Base-by-base conservation (phyloP, 2,888 invertebrate genomes). In the Cosmorhoe ocellata region DNA sequence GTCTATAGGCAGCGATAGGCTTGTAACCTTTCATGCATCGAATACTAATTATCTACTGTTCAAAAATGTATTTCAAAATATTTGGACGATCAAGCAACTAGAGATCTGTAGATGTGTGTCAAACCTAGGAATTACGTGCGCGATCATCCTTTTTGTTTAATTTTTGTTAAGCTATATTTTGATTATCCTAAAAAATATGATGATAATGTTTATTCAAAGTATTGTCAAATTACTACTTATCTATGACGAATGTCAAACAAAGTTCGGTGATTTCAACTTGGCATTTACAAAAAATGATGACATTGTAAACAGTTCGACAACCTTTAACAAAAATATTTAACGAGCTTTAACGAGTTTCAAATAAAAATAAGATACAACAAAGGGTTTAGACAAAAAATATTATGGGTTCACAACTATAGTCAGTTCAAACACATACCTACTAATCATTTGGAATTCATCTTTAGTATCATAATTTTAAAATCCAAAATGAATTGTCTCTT, bases 221-320 rank as follows among this genome's bases (percentile, higher is more conserved):
- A n/a, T n/a, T n/a, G n/a, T n/a, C n/a, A n/a, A n/a, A n/a, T n/a
- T n/a, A n/a, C n/a, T n/a, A n/a, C n/a, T n/a, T n/a, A n/a, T 41
- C 24, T 31, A 41, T 41, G 12, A 8, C 11, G 12, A n/a, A 5
- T 33, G 18, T 1, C 4, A 18, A 38, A 6, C 13, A 38, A 18
- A 18, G 18, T 18, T 18, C 4, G 18, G 4, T 18, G 18, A 18
- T 18, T 18, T 10, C 28, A 61, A 58, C 27, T 34, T 13, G 26
- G 10, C 11, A 11, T 34, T 32, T 11, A 47, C 62, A 65, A 61
- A 69, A 61, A n/a, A n/a, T n/a, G 57, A 58, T 45, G 63, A 64
- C 67, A 63, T 67, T 69, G 68, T 72, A 46, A 58, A 47, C 44
- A 64, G 75, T 69, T 72, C 73, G 51, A 55, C 42, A 63, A 69